Evolutionary conservation across 64 coral and sea anemone genomes (phyloP).

Genomic region (Actinia equina): DNA sequence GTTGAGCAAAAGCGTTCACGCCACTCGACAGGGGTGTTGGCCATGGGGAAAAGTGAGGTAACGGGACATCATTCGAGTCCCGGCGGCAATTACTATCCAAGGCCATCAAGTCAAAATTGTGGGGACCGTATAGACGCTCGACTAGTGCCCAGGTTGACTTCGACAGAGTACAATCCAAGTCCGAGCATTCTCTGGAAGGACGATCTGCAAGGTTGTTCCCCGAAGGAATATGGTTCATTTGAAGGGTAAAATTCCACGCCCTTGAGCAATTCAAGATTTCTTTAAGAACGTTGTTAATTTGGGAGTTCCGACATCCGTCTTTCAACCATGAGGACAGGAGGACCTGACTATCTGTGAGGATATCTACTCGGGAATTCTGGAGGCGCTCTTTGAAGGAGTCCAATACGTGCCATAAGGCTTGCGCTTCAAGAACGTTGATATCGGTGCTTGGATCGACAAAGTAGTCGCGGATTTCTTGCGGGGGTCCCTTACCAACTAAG

Average conservation of each 20-base stretch:
- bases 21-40: slow-evolving; percentile 5
- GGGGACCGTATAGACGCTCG: slow-evolving; percentile 5
- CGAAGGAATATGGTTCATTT: slow-evolving; percentile 19
- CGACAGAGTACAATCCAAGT: slow-evolving; percentile 26
- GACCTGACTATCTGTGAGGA: neutral
- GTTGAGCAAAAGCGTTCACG: slow-evolving; percentile 12
- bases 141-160: neutral
- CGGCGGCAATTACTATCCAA: slow-evolving; percentile 30
- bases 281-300: neutral
- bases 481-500: neutral
- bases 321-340: neutral
- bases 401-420: neutral
- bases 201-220: slow-evolving; percentile 1
- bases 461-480: neutral
- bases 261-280: neutral
- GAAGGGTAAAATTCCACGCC: slow-evolving; percentile 1
- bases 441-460: neutral
- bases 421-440: slow-evolving; percentile 25
- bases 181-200: neutral
- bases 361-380: slow-evolving; percentile 18
- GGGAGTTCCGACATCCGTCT: neutral
- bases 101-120: slow-evolving; percentile 17
- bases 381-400: neutral
- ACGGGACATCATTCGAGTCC: neutral
- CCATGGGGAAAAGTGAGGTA: slow-evolving; percentile 34